phyloP scores from a whole-genome alignment of 2,113 vertebrate species.

The Gymnobelideus leadbeateri region DNA sequence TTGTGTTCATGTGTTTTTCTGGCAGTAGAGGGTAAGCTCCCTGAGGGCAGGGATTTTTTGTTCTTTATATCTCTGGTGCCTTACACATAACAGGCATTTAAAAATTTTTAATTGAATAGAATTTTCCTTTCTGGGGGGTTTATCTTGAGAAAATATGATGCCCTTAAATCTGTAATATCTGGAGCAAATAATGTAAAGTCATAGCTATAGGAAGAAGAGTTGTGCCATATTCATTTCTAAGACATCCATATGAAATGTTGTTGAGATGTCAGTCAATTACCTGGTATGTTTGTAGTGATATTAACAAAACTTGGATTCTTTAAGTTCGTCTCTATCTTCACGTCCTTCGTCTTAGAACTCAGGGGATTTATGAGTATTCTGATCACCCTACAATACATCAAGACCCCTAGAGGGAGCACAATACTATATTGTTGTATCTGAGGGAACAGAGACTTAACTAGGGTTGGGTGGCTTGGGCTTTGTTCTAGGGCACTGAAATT shows the following conservation, averaged over 20 bases:
- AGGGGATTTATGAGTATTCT: background rate
- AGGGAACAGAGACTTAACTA: background rate
- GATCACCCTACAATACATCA: background rate
- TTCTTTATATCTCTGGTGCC: background rate
- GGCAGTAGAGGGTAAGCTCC: background rate
- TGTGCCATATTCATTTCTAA: background rate
- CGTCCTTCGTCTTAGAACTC: background rate
- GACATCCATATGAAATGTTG: background rate
- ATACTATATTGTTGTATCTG: background rate
- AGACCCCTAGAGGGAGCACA: background rate
- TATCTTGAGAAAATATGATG: background rate
- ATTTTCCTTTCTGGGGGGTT: background rate
- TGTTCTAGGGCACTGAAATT: background rate
- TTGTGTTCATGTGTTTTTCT: background rate
- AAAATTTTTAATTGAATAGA: background rate
- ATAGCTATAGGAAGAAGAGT: background rate
- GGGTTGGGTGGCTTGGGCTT: background rate
- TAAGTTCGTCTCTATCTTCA: background rate
- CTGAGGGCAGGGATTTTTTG: background rate
- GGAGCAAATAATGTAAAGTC: background rate
- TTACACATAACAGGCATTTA: background rate
- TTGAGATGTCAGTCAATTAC: background rate
- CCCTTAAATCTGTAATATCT: background rate
- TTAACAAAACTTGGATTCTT: background rate
- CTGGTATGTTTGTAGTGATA: background rate